phyloP scores from a whole-genome alignment of 2,888 invertebrate genomes.

The Choristoneura rosaceana region DNA sequence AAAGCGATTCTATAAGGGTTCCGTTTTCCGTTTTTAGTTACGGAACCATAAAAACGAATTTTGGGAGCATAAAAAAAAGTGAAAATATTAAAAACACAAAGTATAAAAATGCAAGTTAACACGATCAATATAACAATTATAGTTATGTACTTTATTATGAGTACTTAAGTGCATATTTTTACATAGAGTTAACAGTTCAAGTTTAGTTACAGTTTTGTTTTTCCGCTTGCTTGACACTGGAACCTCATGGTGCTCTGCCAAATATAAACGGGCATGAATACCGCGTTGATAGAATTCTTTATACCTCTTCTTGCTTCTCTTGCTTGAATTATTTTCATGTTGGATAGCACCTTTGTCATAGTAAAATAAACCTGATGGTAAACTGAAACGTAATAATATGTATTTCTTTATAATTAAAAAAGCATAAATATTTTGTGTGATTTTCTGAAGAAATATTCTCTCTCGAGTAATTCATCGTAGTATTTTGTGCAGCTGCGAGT shows the following conservation, averaged over 20 bases:
- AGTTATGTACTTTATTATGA: no score
- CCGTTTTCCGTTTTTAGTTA: no score
- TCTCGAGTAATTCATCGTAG: background rate
- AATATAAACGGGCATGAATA: slow-evolving; percentile 69
- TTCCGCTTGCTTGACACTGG: slow-evolving; percentile 43
- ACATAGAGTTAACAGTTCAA: no score
- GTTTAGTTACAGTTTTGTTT: no score
- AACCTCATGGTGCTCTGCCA: slow-evolving; percentile 53
- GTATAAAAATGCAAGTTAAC: no score
- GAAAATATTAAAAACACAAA: no score
- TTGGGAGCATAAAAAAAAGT: no score
- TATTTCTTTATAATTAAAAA: background rate
- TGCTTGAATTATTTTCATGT: slow-evolving; percentile 60
- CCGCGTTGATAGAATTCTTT: slow-evolving; percentile 78
- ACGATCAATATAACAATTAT: no score
- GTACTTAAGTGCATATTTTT: no score
- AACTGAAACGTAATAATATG: background rate
- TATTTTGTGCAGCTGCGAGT: background rate
- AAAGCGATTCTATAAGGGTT: no score
- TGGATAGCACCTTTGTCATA: background rate
- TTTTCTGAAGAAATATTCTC: background rate
- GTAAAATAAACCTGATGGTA: background rate
- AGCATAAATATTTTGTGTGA: background rate
- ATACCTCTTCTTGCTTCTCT: slow-evolving; percentile 53
- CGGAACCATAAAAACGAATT: no score